Base-by-base conservation (phyloP, 1,140 invertebrate species). In the Drusus annulatus region DNA sequence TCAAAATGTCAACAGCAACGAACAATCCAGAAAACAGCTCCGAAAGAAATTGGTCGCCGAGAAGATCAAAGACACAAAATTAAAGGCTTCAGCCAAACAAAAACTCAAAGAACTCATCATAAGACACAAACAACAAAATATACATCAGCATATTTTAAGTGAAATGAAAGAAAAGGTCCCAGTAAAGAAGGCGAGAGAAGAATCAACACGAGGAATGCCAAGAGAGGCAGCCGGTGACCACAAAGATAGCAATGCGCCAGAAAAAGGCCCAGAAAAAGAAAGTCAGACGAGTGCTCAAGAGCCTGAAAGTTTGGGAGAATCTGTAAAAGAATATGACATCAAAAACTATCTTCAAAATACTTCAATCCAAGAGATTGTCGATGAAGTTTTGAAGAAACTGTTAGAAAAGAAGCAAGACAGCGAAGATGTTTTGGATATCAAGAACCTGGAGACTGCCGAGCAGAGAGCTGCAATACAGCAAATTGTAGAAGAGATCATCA, bases 31-130 rank as follows among this genome's bases (percentile, higher is more conserved):
- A 36, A 81, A 81, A 62, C 21, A 71, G 7, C 52, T 25, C 0
- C 51, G 54, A 74, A 73, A 85, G 68, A 89, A 89, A 87, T 88
- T 87, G 78, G 87, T 87, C 84, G 86, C 86, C 3, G 87, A 88
- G 86, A 89, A 71, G 56, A 60, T 88, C 19, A 85, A 87, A 19
- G 87, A 85, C 7, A 45, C 36, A 77, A 88, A 89, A 83, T 86
- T 90, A 23, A 86, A 88, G 4, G 88, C 87, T 25, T 89, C 89
- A 19, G 88, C 89, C 0, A 90, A 89, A 86, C 89, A 90, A 82
- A 90, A 90, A 82, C 83, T 90, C 62, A 89, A 86, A 84, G 89
- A 90, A 85, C 86, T 90, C 74, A 90, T 90, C 86, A 87, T 87
- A 81, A 86, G 87, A 6, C 89, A 89, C 80, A 89, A 88, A 85